Evolutionary conservation across 2,113 vertebrate species (phyloP).

Genomic region (Lampris megalopsis): DNA sequence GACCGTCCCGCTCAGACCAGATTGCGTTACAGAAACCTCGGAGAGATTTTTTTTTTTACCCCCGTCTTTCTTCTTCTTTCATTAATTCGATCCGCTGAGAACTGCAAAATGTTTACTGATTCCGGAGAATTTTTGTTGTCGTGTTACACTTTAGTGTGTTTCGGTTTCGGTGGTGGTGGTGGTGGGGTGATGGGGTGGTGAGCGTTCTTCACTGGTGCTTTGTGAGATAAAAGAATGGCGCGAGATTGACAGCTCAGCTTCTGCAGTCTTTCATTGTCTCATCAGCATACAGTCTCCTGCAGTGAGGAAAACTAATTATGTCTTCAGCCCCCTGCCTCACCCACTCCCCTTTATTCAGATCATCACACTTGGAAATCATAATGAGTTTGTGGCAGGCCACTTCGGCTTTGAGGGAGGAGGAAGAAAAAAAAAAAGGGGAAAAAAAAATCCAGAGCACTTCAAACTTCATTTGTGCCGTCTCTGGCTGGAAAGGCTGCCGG

Average conservation of each 20-base stretch:
- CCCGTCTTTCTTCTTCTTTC: background rate
- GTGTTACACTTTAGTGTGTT: slow-evolving; percentile 29
- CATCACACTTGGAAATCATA: slow-evolving; percentile 80
- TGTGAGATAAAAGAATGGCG: slow-evolving; percentile 65
- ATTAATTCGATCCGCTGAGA: slow-evolving; percentile 10
- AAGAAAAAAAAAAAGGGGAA: slow-evolving; percentile 16
- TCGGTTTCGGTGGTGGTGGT: slow-evolving; percentile 28
- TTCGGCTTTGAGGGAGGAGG: slow-evolving; percentile 50
- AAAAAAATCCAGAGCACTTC: slow-evolving; percentile 17
- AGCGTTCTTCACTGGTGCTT: slow-evolving; percentile 64
- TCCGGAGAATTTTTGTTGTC: slow-evolving; percentile 13
- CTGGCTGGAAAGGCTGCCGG: slow-evolving; percentile 33
- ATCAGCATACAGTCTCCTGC: slow-evolving; percentile 81
- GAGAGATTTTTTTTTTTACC: background rate
- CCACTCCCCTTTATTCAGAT: slow-evolving; percentile 76
- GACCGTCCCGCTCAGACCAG: slow-evolving; percentile 1
- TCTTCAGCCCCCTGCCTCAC: slow-evolving; percentile 77
- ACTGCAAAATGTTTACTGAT: slow-evolving; percentile 17
- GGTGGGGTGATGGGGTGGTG: slow-evolving; percentile 18
- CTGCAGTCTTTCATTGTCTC: slow-evolving; percentile 80
- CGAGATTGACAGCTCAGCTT: slow-evolving; percentile 77
- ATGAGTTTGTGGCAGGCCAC: slow-evolving; percentile 77
- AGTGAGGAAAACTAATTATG: slow-evolving; percentile 84
- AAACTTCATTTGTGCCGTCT: slow-evolving; percentile 62
- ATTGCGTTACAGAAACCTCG: background rate